These are phyloP conservation scores for Phataginus tricuspis DNA, from an alignment of 2,797 vertebrate genomes.

Conservation along the genomic window DNA sequence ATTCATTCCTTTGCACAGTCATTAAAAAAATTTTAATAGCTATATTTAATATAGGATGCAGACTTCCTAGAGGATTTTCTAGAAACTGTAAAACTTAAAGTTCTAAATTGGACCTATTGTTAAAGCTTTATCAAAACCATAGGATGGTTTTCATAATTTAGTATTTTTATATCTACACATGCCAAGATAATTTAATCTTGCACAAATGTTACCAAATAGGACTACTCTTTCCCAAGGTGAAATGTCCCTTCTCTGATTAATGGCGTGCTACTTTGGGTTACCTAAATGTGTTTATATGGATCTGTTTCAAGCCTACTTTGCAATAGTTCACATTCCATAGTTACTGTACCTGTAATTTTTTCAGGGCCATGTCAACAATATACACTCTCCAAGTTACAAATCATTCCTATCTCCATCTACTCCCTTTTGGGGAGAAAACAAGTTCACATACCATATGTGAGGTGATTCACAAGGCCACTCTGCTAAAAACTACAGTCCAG, in stretches of 20 bases:
- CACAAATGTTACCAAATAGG: neutral
- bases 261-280: neutral
- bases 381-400: neutral
- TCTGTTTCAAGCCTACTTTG: neutral
- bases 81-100: constrained; percentile 5
- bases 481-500: neutral
- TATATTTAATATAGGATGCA: neutral
- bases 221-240: neutral
- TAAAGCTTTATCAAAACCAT: neutral
- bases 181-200: neutral
- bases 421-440: neutral
- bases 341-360: neutral
- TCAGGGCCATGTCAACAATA: neutral
- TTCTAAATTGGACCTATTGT: neutral
- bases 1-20: neutral
- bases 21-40: neutral
- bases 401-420: neutral
- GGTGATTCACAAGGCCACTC: neutral
- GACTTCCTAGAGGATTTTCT: neutral
- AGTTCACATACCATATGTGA: neutral
- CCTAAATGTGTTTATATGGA: neutral
- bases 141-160: neutral
- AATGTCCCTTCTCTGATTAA: neutral
- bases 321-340: neutral
- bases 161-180: neutral